A percentile compares a stretch with the other conserved stretches of the same genome.
Conservation (phyloP, 2,797 vertebrate species). For the Aplochiton taeniatus region DNA sequence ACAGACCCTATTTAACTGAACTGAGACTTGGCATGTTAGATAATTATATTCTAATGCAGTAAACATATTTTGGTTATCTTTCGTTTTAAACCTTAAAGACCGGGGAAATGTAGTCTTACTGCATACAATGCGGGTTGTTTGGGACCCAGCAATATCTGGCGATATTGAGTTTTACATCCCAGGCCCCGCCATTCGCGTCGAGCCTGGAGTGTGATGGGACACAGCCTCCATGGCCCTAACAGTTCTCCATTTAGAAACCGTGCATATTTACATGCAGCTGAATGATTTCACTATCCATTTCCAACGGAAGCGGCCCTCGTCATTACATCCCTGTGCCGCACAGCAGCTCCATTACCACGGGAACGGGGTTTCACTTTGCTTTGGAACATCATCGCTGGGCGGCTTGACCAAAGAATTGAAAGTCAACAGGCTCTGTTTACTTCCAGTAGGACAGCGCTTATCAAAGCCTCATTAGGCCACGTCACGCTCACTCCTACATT, state of each 20-base stretch:
- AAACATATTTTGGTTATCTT: too few species aligned
- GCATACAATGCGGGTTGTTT: constrained; percentile 29
- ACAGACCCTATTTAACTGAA: too few species aligned
- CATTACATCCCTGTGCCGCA: constrained; percentile 38
- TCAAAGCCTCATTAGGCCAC: constrained; percentile 81
- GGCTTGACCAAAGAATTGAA: constrained; percentile 75
- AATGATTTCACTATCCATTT: neutral
- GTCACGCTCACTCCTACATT: constrained; percentile 72
- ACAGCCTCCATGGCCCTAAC: too few species aligned
- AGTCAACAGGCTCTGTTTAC: constrained; percentile 83
- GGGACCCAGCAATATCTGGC: constrained; percentile 34
- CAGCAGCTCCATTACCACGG: constrained; percentile 50
- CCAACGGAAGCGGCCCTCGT: constrained; percentile 4
- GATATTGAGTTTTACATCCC: constrained; percentile 32
- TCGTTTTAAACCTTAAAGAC: constrained; percentile 23
- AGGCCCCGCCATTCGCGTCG: constrained; percentile 41
- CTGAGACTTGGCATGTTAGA: too few species aligned
- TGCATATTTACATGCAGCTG: constrained; percentile 2
- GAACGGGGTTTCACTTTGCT: constrained; percentile 61
- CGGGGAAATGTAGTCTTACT: constrained; percentile 33
- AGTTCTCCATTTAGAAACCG: constrained; percentile 19
- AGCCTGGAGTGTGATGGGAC: neutral
- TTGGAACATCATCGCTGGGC: constrained; percentile 57
- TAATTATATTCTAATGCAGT: too few species aligned
- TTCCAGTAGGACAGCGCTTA: constrained; percentile 79